Evolutionary conservation across 2,113 vertebrate species (phyloP), one percentile per base, ranked within the genome.

Genomic region (Heterotilapia buettikoferi): DNA sequence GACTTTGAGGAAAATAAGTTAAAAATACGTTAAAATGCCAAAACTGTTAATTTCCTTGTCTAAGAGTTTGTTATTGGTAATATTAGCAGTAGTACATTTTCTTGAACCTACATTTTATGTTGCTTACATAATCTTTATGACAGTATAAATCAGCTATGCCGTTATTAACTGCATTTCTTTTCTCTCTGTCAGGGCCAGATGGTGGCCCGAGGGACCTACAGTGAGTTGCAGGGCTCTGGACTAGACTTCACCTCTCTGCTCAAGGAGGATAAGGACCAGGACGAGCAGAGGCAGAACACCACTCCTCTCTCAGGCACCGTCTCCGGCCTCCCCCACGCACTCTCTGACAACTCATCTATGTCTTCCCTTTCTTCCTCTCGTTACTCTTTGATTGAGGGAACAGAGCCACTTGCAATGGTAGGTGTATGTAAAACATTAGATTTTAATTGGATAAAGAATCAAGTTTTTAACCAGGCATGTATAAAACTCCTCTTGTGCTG

Each of bases 181-280:
- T 29, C 31, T 59, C 24, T 10, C 18, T 36, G 11, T 40, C 94
- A 99, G 98, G 98, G 98, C 63, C 93, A 97, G 84, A 96, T 97
- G 96, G 96, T 98, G 82, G 97, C 97, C 54, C 96, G 93, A 50
- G 98, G 98, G 83, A 98, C 97, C 13, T 99, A 97, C 93, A 95
- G 94, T 8, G 97, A 99, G 82, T 95, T 99, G 86, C 96, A 97
- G 88, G 95, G 94, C 84, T 98, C 97, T 6, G 98, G 98, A 84
- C 50, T 99, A 19, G 98, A 99, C 93, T 99, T 99, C 94, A 97
- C 97, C 83, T 97, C 97, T 84, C 93, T 99, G 87, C 94, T 99
- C 79, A 97, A 98, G 93, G 97, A 97, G 50, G 98, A 99, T 4
- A 94, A 95, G 2, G 97, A 97, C 1, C 93, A 94, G 13, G 95